Evolutionary conservation across 2,888 invertebrate genomes (phyloP).

Genomic region (Bedellia somnulentella): DNA sequence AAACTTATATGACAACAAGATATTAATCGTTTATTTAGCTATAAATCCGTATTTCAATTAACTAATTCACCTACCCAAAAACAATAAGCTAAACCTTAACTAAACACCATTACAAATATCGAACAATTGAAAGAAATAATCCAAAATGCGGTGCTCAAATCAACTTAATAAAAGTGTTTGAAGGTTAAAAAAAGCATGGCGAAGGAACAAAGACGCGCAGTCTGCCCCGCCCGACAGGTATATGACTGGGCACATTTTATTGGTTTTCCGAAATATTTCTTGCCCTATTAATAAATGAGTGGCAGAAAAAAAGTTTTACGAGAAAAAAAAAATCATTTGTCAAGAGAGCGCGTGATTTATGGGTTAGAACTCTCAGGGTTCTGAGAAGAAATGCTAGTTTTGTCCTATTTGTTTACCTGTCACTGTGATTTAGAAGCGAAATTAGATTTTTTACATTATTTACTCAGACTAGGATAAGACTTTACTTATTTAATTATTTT

Average conservation of each 20-base stretch:
- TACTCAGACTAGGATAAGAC: too few relatives aligned
- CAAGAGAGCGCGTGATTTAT: slow-evolving; percentile 56
- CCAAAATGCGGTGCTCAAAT: too few relatives aligned
- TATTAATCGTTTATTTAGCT: too few relatives aligned
- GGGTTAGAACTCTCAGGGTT: slow-evolving; percentile 47
- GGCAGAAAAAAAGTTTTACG: slow-evolving; percentile 35
- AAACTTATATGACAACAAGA: too few relatives aligned
- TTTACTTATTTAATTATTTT: too few relatives aligned
- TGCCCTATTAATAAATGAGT: slow-evolving; percentile 60
- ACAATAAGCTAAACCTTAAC: too few relatives aligned
- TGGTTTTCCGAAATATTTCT: slow-evolving; percentile 60
- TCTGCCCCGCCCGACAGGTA: slow-evolving; percentile 52
- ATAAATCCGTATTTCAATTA: too few relatives aligned
- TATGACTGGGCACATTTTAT: slow-evolving; percentile 61
- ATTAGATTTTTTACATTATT: slow-evolving; percentile 20
- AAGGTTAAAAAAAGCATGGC: slow-evolving; percentile 14
- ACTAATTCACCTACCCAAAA: too few relatives aligned
- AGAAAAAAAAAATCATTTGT: slow-evolving; percentile 52
- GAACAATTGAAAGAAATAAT: too few relatives aligned
- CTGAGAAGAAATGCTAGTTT: slow-evolving; percentile 51
- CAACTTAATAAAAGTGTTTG: too few relatives aligned
- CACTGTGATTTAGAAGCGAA: slow-evolving; percentile 48
- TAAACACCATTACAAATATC: too few relatives aligned
- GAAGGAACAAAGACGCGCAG: slow-evolving; percentile 54
- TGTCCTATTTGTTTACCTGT: slow-evolving; percentile 61